These are phyloP conservation scores for Isichthys henryi DNA, from an alignment of 2,113 vertebrate species.

Conservation along the genomic window DNA sequence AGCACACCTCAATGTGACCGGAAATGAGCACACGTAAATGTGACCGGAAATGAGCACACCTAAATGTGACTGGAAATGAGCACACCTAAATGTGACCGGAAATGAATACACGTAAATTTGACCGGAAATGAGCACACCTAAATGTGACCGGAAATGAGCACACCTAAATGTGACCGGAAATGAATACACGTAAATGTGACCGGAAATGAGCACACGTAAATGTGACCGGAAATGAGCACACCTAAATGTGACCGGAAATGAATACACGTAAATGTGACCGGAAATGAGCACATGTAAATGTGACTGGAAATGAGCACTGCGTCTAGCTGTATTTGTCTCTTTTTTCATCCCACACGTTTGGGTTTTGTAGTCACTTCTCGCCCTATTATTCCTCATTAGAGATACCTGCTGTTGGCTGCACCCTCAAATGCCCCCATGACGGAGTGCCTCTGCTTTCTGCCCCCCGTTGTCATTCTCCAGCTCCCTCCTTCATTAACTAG, in stretches of 20 bases:
- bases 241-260: constrained; percentile 7
- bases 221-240: no score
- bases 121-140: no score
- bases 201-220: no score
- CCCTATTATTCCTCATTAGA: not conserved
- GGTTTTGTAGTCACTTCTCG: not conserved
- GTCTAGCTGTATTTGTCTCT: not conserved
- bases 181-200: constrained; percentile 6
- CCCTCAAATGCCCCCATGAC: not conserved
- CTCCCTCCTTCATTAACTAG: not conserved
- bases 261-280: constrained; percentile 1
- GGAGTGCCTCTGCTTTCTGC: not conserved
- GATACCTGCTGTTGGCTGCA: not conserved
- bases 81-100: not conserved
- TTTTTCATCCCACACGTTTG: not conserved
- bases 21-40: no score
- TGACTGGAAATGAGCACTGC: not conserved
- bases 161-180: not conserved
- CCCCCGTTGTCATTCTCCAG: not conserved
- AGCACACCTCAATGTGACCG: no score
- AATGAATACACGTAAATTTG: constrained; percentile 7
- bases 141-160: no score
- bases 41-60: no score
- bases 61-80: no score
- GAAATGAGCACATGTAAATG: no score